Evolutionary conservation across 2,113 vertebrate genomes (phyloP).

Genomic region (Guaruba guarouba): DNA sequence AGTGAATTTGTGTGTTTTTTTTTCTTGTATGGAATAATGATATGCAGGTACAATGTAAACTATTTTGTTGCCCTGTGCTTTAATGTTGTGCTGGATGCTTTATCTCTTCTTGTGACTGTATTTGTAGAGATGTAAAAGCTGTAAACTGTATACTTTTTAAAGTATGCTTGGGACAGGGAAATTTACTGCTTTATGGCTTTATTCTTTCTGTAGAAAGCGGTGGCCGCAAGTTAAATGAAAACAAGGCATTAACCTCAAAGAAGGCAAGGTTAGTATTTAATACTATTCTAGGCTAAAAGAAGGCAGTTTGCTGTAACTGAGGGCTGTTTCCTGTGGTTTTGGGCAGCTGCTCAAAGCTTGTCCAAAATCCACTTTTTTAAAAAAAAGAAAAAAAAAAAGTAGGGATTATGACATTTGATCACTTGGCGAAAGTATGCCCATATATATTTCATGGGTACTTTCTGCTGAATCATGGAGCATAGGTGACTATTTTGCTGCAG

Average conservation of each 20-base stretch:
- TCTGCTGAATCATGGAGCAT: not conserved
- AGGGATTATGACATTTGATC: not conserved
- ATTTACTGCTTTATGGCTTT: not conserved
- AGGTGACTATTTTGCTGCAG: not conserved
- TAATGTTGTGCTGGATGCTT: not conserved
- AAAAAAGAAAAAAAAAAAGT: not conserved
- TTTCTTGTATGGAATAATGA: fast-evolving
- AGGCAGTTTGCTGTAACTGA: not conserved
- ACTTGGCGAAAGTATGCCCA: not conserved
- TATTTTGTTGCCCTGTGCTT: not conserved
- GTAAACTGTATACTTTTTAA: not conserved
- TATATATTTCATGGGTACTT: not conserved
- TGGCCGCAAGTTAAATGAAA: conserved; percentile 94
- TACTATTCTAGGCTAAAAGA: not conserved
- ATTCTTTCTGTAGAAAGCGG: conserved; percentile 85
- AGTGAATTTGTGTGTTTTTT: not conserved
- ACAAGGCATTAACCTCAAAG: conserved; percentile 93
- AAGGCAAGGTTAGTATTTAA: conserved; percentile 85
- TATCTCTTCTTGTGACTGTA: not conserved
- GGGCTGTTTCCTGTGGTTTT: not conserved
- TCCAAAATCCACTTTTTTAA: not conserved
- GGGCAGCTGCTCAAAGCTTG: not conserved
- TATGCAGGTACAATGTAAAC: fast-evolving
- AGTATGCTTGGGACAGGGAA: not conserved
- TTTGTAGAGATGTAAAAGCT: not conserved